These are phyloP conservation scores for Chiridota heheva DNA, from an alignment of 35 echinoderm and acorn worm genomes.

Conservation along the genomic window DNA sequence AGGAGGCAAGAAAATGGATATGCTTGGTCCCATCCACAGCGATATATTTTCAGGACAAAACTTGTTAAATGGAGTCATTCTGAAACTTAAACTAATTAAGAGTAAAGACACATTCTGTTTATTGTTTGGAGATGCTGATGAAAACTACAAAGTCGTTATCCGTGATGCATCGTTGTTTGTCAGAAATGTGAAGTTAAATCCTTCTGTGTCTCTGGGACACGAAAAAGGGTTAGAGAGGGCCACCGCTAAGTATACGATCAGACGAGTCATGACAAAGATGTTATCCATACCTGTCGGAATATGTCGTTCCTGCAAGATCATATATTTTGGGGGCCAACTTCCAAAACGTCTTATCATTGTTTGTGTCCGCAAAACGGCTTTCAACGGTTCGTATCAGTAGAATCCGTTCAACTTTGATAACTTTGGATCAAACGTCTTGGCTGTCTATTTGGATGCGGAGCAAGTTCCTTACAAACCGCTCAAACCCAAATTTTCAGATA, in stretches of 20 bases:
- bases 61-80: constrained; percentile 24
- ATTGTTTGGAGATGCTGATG: constrained; percentile 22
- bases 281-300: constrained; percentile 45
- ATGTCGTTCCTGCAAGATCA: constrained; percentile 47
- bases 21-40: too few species aligned
- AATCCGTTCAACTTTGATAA: constrained; percentile 53
- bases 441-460: too few species aligned
- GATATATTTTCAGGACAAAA: constrained; percentile 19
- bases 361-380: constrained; percentile 7
- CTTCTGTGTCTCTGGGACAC: constrained; percentile 24
- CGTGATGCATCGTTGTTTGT: constrained; percentile 52
- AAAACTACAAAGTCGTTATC: constrained; percentile 47
- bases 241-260: constrained; percentile 64
- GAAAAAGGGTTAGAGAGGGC: constrained; percentile 41
- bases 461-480: too few species aligned
- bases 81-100: constrained; percentile 60
- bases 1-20: too few species aligned
- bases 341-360: constrained; percentile 28
- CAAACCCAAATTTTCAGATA: too few species aligned
- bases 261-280: constrained; percentile 32
- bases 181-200: constrained; percentile 48
- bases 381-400: constrained; percentile 5
- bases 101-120: constrained; percentile 70
- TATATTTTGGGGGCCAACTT: too few species aligned
- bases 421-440: too few species aligned